These are phyloP conservation scores for Scartelaos histophorus DNA, from an alignment of 2,113 vertebrate genomes.

Conservation along the genomic window DNA sequence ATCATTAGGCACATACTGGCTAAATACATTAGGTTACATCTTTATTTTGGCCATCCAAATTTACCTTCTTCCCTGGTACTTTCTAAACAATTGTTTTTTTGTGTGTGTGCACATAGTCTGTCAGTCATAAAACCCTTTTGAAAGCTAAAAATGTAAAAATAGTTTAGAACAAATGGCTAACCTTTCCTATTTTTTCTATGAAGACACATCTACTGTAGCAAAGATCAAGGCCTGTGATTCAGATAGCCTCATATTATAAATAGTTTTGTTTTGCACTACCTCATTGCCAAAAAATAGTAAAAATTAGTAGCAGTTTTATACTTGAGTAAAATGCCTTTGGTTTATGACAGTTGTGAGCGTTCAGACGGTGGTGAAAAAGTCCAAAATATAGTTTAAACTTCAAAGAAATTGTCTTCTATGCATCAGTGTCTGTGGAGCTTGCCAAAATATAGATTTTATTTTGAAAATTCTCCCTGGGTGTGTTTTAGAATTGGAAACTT, in stretches of 20 bases:
- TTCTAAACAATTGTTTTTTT: background rate
- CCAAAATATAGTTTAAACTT: slow-evolving; percentile 5
- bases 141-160: slow-evolving; percentile 3
- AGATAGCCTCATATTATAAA: slow-evolving; percentile 21
- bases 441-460: slow-evolving; percentile 2
- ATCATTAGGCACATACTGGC: background rate
- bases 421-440: slow-evolving; percentile 18
- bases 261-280: slow-evolving; percentile 54
- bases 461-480: background rate
- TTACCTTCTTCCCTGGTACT: slow-evolving; percentile 6
- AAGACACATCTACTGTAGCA: slow-evolving; percentile 72
- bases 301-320: slow-evolving; percentile 25
- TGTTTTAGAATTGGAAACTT: slow-evolving; percentile 9
- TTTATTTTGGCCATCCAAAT: background rate
- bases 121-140: background rate
- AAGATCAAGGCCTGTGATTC: slow-evolving; percentile 62
- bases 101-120: background rate
- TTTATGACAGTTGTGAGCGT: background rate
- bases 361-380: slow-evolving; percentile 9
- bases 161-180: slow-evolving; percentile 29
- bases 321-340: slow-evolving; percentile 3
- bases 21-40: slow-evolving; percentile 11
- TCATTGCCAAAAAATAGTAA: slow-evolving; percentile 49
- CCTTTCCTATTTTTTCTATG: slow-evolving; percentile 20
- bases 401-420: slow-evolving; percentile 23